A percentile compares a stretch with the other conserved stretches of the same genome.
phyloP scores from a whole-genome alignment of 2,888 invertebrate genomes.

The Diloba caeruleocephala region DNA sequence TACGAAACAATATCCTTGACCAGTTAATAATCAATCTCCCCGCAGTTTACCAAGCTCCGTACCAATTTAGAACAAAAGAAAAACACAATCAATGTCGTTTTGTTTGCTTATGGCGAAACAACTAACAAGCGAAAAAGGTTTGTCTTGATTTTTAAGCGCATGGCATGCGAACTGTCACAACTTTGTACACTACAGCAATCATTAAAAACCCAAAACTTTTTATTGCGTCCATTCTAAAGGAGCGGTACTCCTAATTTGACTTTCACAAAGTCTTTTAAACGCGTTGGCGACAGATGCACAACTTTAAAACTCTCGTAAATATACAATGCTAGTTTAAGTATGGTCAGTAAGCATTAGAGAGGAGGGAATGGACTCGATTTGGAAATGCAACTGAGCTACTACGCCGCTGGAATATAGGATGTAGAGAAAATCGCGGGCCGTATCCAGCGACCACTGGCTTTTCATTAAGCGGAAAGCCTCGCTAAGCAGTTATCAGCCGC shows the following conservation, averaged over 20 bases:
- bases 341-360: slow-evolving; percentile 39
- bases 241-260: slow-evolving; percentile 1
- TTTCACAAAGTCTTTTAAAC: background rate
- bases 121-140: slow-evolving; percentile 6
- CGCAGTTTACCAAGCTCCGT: slow-evolving; percentile 1
- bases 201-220: slow-evolving; percentile 2
- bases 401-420: slow-evolving; percentile 31
- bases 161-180: slow-evolving; percentile 5
- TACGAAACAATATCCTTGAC: slow-evolving; percentile 9
- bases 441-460: slow-evolving; percentile 44
- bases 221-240: slow-evolving; percentile 1
- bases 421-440: slow-evolving; percentile 31
- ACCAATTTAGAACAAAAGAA: slow-evolving; percentile 10
- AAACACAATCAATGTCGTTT: slow-evolving; percentile 2
- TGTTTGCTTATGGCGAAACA: slow-evolving; percentile 2
- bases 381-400: slow-evolving; percentile 43
- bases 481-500: slow-evolving; percentile 57
- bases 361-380: slow-evolving; percentile 30
- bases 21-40: slow-evolving; percentile 1
- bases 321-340: slow-evolving; percentile 32
- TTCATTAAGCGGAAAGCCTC: slow-evolving; percentile 57
- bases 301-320: slow-evolving; percentile 16
- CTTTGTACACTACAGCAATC: slow-evolving; percentile 5
- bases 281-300: slow-evolving; percentile 2
- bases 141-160: background rate